These are phyloP conservation scores for Tiliacea aurago DNA, from an alignment of 2,888 invertebrate species.

Conservation along the genomic window DNA sequence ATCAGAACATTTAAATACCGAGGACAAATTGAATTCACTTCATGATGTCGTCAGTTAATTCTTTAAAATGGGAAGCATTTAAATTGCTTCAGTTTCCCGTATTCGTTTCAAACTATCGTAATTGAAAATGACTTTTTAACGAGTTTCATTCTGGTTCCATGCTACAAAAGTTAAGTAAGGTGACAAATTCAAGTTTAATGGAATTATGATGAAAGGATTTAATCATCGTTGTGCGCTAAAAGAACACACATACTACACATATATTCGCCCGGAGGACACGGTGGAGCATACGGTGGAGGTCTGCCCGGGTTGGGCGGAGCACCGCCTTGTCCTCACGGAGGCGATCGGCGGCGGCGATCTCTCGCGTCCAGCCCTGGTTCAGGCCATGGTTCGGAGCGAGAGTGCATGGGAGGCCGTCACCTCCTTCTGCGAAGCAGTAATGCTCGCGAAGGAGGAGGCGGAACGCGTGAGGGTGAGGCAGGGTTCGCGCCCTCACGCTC, in stretches of 20 bases:
- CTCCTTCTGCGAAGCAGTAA: too few relatives aligned
- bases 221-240: background rate
- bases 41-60: slow-evolving; percentile 35
- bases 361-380: too few relatives aligned
- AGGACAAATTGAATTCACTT: slow-evolving; percentile 47
- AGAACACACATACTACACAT: background rate
- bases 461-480: too few relatives aligned
- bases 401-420: too few relatives aligned
- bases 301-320: too few relatives aligned
- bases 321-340: too few relatives aligned
- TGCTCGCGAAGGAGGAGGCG: too few relatives aligned
- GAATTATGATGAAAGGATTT: background rate
- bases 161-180: slow-evolving; percentile 9
- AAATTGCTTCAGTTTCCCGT: slow-evolving; percentile 25
- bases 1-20: slow-evolving; percentile 28
- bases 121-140: slow-evolving; percentile 50
- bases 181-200: background rate
- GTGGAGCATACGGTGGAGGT: too few relatives aligned
- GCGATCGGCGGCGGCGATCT: too few relatives aligned
- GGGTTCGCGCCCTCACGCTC: too few relatives aligned
- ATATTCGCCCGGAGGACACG: too few relatives aligned
- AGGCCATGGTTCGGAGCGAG: too few relatives aligned
- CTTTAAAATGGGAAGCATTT: slow-evolving; percentile 30
- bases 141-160: slow-evolving; percentile 19
- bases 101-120: slow-evolving; percentile 37